These are phyloP conservation scores for Cariama cristata DNA, from an alignment of 2,113 vertebrate species.

Conservation along the genomic window DNA sequence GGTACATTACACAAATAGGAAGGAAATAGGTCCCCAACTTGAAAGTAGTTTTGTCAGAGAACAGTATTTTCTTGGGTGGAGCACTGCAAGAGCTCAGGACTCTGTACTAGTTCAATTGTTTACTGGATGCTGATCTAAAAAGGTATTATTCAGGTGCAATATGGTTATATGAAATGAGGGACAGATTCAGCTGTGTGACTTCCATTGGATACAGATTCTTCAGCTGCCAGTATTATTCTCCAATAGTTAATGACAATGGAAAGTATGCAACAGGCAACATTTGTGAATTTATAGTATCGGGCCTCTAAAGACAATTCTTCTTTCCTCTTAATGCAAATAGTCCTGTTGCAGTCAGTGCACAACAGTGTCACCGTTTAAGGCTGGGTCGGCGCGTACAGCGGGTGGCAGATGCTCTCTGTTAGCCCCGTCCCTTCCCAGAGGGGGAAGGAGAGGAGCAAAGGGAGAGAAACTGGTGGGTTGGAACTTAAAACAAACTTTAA, in stretches of 20 bases:
- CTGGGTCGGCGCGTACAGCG: no score
- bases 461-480: no score
- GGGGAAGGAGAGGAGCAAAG: no score
- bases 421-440: no score
- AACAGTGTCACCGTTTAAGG: not conserved
- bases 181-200: not conserved
- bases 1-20: not conserved
- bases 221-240: not conserved
- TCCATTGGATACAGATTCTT: not conserved
- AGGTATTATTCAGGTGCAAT: not conserved
- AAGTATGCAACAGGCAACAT: not conserved
- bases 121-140: not conserved
- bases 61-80: not conserved
- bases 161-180: not conserved
- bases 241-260: not conserved
- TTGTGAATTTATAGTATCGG: not conserved
- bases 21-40: not conserved
- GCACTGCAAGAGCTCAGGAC: not conserved
- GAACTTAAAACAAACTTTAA: no score
- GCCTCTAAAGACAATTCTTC: not conserved
- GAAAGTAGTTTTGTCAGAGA: not conserved
- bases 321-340: not conserved
- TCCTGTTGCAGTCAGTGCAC: not conserved
- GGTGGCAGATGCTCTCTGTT: no score
- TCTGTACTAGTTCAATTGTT: not conserved